A percentile compares a stretch with the other conserved stretches of the same genome.
phyloP scores from a whole-genome alignment of 2,113 vertebrate species.

The Neofelis nebulosa region DNA sequence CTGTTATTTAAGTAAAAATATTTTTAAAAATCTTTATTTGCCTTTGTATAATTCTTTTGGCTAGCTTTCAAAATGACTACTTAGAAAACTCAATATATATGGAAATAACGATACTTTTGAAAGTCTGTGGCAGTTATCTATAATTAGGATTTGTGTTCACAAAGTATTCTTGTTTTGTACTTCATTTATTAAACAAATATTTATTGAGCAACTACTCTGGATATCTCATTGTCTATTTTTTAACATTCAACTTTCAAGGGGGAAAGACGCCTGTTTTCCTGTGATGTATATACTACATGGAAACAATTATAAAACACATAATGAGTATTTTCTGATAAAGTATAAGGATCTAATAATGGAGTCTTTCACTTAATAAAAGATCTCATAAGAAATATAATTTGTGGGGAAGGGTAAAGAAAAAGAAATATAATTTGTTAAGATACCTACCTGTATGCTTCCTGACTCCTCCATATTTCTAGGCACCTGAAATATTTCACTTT shows the following conservation, averaged over 20 bases:
- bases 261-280: constrained; percentile 54
- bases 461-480: constrained; percentile 60
- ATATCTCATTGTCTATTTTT: background rate
- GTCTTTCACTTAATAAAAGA: constrained; percentile 44
- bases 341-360: constrained; percentile 60
- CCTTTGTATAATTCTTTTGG: constrained; percentile 60
- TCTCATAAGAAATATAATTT: background rate
- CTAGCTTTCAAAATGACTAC: constrained; percentile 67
- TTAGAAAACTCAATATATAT: constrained; percentile 63
- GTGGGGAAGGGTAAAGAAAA: background rate
- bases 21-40: constrained; percentile 66
- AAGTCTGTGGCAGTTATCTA: constrained; percentile 62
- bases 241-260: constrained; percentile 62
- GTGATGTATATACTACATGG: constrained; percentile 53
- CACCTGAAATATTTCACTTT: constrained; percentile 52
- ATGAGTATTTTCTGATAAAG: constrained; percentile 61
- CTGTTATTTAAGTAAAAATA: constrained; percentile 55
- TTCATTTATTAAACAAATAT: constrained; percentile 58
- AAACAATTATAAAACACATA: constrained; percentile 60
- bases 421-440: constrained; percentile 33
- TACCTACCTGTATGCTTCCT: background rate
- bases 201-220: constrained; percentile 60
- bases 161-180: constrained; percentile 63
- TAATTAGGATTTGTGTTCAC: constrained; percentile 68
- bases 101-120: constrained; percentile 69